Conservation (phyloP, 92 coral and sea anemone species). For the Phenganax subtilis region DNA sequence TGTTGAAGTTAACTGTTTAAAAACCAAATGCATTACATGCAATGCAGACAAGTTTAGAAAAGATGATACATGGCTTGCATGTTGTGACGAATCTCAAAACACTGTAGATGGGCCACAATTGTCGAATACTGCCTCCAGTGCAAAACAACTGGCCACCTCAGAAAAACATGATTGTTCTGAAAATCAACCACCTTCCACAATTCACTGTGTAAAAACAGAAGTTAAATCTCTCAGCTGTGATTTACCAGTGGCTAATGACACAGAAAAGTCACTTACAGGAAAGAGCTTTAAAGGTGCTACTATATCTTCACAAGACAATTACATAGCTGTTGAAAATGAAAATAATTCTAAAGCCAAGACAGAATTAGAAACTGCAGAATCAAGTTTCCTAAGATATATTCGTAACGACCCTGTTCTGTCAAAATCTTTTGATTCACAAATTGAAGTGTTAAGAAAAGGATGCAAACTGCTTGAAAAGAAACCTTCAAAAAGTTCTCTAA, state of each 20-base stretch:
- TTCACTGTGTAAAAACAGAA: not conserved
- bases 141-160: not conserved
- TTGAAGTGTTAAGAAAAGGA: constrained; percentile 16
- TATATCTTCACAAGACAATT: constrained; percentile 24
- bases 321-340: not conserved
- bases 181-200: constrained; percentile 2
- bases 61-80: not conserved
- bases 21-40: not conserved
- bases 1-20: constrained; percentile 1
- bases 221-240: not conserved
- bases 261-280: not conserved
- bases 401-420: constrained; percentile 1
- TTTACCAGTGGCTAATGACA: not conserved
- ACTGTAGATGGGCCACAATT: not conserved
- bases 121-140: not conserved
- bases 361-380: not conserved
- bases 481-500: constrained; percentile 30
- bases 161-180: not conserved
- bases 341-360: not conserved
- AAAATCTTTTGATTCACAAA: constrained; percentile 28
- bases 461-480: constrained; percentile 22
- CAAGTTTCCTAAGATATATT: not conserved
- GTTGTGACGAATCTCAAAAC: not conserved
- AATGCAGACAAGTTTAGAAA: not conserved
- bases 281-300: not conserved